These are phyloP conservation scores for Drosophila koepferae DNA, from an alignment of 2,888 invertebrate genomes.

Conservation along the genomic window DNA sequence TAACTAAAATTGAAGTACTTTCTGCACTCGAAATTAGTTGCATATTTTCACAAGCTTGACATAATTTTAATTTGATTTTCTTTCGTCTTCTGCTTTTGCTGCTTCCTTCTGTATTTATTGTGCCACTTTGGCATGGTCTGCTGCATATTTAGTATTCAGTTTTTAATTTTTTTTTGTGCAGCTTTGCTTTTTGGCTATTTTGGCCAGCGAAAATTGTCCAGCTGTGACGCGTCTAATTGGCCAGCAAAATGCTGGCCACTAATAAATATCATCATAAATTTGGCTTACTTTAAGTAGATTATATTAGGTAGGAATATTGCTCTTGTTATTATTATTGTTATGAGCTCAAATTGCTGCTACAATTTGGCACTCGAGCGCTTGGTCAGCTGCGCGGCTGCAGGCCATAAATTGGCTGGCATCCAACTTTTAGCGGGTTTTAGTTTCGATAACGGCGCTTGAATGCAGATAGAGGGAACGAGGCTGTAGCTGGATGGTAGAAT, in stretches of 20 bases:
- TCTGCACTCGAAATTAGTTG: conserved; percentile 24
- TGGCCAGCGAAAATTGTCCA: conserved; percentile 32
- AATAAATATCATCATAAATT: conserved; percentile 60
- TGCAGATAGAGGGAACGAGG: conserved; percentile 1
- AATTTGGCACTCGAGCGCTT: conserved; percentile 31
- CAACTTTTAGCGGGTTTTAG: conserved; percentile 37
- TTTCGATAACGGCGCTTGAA: conserved; percentile 19
- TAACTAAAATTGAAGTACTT: conserved; percentile 4
- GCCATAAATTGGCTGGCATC: conserved; percentile 26
- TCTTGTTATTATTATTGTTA: conserved; percentile 25
- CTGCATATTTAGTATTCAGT: conserved; percentile 44
- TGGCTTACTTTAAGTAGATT: conserved; percentile 47
- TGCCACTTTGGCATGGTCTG: conserved; percentile 55
- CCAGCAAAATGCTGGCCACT: conserved; percentile 59
- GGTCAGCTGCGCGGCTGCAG: conserved; percentile 8
- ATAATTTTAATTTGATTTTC: conserved; percentile 24
- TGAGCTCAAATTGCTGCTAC: conserved; percentile 42
- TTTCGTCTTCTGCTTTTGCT: background rate
- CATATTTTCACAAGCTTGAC: conserved; percentile 40
- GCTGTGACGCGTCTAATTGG: conserved; percentile 69
- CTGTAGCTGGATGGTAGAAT: background rate
- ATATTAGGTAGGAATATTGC: conserved; percentile 20
- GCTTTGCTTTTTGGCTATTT: conserved; percentile 15
- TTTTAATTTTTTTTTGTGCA: conserved; percentile 16
- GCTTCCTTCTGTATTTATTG: conserved; percentile 24